Conservation (phyloP, 1,140 invertebrate genomes). For the Danaus melanippus region DNA sequence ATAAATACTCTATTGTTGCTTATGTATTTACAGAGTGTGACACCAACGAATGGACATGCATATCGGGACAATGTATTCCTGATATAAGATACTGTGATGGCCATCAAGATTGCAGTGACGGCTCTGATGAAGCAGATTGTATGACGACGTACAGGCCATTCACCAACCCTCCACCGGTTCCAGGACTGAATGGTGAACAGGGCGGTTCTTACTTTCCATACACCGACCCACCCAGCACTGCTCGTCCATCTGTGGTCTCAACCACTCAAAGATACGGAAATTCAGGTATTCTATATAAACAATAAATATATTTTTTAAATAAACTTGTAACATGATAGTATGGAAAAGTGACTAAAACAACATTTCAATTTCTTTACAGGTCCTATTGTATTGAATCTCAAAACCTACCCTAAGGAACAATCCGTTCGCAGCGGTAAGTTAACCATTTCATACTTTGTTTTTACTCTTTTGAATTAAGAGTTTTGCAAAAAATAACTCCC, state of each 20-base stretch:
- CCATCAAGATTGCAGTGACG: constrained; percentile 79
- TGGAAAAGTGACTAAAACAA: too few species aligned
- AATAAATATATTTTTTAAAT: too few species aligned
- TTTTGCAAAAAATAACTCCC: too few species aligned
- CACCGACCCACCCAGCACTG: constrained; percentile 3
- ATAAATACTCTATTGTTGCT: neutral
- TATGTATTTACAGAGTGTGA: constrained; percentile 57
- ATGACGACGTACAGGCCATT: constrained; percentile 9
- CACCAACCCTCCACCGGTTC: constrained; percentile 2
- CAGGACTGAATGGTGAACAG: too few species aligned
- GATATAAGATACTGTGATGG: constrained; percentile 79
- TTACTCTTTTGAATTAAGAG: too few species aligned
- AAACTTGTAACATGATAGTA: too few species aligned
- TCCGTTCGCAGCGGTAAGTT: constrained; percentile 87
- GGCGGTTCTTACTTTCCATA: neutral
- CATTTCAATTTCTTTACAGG: constrained; percentile 24
- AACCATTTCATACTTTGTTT: too few species aligned
- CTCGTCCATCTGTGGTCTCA: neutral
- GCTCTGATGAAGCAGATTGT: constrained; percentile 80
- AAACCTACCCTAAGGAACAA: constrained; percentile 83
- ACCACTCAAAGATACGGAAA: too few species aligned
- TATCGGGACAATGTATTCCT: constrained; percentile 80
- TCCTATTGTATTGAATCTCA: constrained; percentile 72
- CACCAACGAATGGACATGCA: constrained; percentile 59
- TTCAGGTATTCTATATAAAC: too few species aligned